phyloP scores from a whole-genome alignment of 2,888 invertebrate genomes.

The Rambutsinella grinnellia region DNA sequence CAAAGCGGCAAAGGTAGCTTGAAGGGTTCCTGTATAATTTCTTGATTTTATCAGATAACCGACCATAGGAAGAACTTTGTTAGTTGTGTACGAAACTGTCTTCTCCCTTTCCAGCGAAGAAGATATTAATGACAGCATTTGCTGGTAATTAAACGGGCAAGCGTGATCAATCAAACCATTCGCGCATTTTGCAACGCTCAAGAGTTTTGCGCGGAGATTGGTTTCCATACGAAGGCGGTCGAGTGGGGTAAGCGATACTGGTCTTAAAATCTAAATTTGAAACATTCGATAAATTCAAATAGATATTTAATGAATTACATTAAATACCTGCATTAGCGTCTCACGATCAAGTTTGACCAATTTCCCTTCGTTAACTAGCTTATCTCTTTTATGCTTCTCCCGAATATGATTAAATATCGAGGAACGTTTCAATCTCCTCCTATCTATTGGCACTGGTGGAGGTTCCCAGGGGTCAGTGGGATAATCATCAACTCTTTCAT shows the following conservation, averaged over 20 bases:
- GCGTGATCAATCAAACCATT: constrained; percentile 37
- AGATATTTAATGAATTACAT: no score
- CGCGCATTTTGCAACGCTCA: constrained; percentile 34
- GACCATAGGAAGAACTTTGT: constrained; percentile 50
- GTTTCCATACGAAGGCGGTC: constrained; percentile 42
- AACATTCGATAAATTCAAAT: no score
- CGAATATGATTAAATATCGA: no score
- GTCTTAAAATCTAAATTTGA: no score
- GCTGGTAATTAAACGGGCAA: constrained; percentile 50
- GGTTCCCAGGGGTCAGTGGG: no score
- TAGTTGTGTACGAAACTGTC: constrained; percentile 30
- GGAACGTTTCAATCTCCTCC: no score
- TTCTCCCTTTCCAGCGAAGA: constrained; percentile 46
- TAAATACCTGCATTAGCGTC: no score
- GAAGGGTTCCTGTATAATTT: constrained; percentile 51
- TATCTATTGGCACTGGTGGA: no score
- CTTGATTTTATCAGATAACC: constrained; percentile 53
- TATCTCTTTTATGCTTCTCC: no score
- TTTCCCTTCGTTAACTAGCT: no score
- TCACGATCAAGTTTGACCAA: no score
- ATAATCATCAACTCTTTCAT: constrained; percentile 22
- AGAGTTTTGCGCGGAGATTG: constrained; percentile 42
- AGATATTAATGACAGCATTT: constrained; percentile 49
- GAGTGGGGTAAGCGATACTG: constrained; percentile 15
- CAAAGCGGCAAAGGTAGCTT: constrained; percentile 49